phyloP scores from a whole-genome alignment of 2,797 vertebrate genomes.

The Helostoma temminkii region DNA sequence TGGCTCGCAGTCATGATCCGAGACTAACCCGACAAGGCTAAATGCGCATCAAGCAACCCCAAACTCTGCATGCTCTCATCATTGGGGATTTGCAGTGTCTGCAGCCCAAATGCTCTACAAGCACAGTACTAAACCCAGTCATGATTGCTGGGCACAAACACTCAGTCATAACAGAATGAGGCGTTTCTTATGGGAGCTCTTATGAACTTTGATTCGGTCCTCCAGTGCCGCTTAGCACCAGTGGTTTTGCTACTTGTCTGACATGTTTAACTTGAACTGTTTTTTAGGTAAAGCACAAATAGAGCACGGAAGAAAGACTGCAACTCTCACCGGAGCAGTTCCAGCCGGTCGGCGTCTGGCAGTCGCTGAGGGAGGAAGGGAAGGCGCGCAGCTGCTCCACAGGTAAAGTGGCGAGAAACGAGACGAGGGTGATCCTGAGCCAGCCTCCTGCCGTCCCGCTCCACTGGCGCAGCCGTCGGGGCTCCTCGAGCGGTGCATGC shows the following conservation, averaged over 20 bases:
- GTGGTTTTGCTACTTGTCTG: no score
- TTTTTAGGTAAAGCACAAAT: background rate
- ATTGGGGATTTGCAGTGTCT: slow-evolving; percentile 27
- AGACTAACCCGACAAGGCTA: slow-evolving; percentile 29
- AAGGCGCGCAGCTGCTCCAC: slow-evolving; percentile 94
- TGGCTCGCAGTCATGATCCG: slow-evolving; percentile 10
- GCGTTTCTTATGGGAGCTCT: background rate
- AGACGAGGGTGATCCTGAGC: slow-evolving; percentile 89
- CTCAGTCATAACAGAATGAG: background rate
- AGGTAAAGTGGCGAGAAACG: slow-evolving; percentile 90
- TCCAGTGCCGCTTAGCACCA: background rate
- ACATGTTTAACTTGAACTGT: background rate
- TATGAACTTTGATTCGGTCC: slow-evolving; percentile 44
- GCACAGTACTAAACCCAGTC: slow-evolving; percentile 8
- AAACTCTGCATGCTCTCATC: slow-evolving; percentile 41
- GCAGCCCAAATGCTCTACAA: slow-evolving; percentile 15
- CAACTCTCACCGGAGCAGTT: slow-evolving; percentile 95
- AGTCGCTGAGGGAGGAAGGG: slow-evolving; percentile 98
- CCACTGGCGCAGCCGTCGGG: slow-evolving; percentile 79
- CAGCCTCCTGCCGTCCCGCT: slow-evolving; percentile 90
- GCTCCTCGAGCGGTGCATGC: slow-evolving; percentile 72
- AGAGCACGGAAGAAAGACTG: background rate
- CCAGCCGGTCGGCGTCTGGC: slow-evolving; percentile 98
- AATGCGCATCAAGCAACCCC: slow-evolving; percentile 29
- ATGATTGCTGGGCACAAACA: background rate